phyloP scores from a whole-genome alignment of 2,888 invertebrate species.

The Biston stratarius region DNA sequence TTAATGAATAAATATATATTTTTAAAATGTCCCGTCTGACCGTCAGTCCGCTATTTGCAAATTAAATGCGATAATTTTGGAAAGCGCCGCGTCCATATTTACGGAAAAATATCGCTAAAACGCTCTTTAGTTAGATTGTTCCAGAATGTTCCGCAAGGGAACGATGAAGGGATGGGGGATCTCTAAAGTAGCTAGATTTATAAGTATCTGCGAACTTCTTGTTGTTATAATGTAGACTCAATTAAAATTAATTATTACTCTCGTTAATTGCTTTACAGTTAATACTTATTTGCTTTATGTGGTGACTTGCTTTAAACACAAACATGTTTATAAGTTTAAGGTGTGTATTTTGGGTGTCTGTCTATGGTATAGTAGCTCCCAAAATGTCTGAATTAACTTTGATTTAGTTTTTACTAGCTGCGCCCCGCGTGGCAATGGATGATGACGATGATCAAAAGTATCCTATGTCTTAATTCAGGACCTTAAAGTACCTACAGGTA shows the following conservation, averaged over 20 bases:
- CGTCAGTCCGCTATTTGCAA: constrained; percentile 34
- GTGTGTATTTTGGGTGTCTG: too few relatives aligned
- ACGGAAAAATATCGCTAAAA: constrained; percentile 21
- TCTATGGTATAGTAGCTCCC: too few relatives aligned
- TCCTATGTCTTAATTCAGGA: too few relatives aligned
- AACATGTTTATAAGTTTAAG: too few relatives aligned
- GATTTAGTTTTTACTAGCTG: too few relatives aligned
- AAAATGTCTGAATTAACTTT: too few relatives aligned
- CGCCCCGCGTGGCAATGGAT: too few relatives aligned
- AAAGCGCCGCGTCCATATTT: constrained; percentile 7
- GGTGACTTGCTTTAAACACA: too few relatives aligned
- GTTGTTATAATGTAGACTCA: neutral
- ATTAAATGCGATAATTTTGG: constrained; percentile 34
- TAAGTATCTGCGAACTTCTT: neutral
- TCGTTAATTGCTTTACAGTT: neutral
- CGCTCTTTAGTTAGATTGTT: constrained; percentile 17
- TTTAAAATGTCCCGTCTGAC: neutral
- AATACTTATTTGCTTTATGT: neutral
- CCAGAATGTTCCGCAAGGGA: constrained; percentile 17
- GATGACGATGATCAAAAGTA: too few relatives aligned
- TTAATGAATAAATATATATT: neutral
- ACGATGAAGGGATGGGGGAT: constrained; percentile 11
- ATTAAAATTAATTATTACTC: neutral
- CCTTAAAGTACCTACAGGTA: too few relatives aligned
- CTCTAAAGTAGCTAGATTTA: constrained; percentile 2